Evolutionary conservation across 2,888 invertebrate genomes (phyloP), one percentile per base, ranked within the genome.

Genomic region (Macrostomum cliftonense): DNA sequence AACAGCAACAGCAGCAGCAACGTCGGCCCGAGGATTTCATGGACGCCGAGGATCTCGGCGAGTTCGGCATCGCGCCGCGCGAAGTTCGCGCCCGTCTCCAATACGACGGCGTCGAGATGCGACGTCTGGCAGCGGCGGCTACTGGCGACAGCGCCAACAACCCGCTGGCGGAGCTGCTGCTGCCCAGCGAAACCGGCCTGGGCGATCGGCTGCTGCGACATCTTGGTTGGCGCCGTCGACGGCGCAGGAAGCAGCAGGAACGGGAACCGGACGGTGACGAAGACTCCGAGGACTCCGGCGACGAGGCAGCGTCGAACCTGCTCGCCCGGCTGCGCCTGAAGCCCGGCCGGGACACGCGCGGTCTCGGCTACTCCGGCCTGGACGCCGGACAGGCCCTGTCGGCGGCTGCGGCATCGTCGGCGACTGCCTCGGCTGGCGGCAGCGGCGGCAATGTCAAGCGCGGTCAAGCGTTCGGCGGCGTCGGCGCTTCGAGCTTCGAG

Each of bases 31-130:
- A 87, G 67, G 91, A 95, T 72, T 97, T 83, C 63, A 97, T 97
- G 97, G 97, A 97, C 67, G 85, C 86, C 12, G 97, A 97, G 76
- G 95, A 97, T 68, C 76, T 85, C 20, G 80, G 85, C 2, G 85
- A 88, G 65, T 85, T 83, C 73, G 97, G 95, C 16, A 89, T 97
- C 58, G 91, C 95, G 0, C 91, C 91, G 0, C 79, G 82, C 54
- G 77, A 78, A 1, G 75, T 95, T 52, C 78, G 80, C 60, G 81
- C 88, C 0, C 82, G 81, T 1, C 77, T 77, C 13, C 81, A 85
- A 56, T 95, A 83, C 67, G 40, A 16, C 17, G 40, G 20, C 20
- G 12, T 28, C 43, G 28, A 28, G 28, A 28, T 28, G 28, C 28
- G 28, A 4, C 28, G 28, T 4, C 28, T 28, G n/a, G 28, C 43